Conservation (phyloP, 1,140 invertebrate species). For the Cephus cinctus region DNA sequence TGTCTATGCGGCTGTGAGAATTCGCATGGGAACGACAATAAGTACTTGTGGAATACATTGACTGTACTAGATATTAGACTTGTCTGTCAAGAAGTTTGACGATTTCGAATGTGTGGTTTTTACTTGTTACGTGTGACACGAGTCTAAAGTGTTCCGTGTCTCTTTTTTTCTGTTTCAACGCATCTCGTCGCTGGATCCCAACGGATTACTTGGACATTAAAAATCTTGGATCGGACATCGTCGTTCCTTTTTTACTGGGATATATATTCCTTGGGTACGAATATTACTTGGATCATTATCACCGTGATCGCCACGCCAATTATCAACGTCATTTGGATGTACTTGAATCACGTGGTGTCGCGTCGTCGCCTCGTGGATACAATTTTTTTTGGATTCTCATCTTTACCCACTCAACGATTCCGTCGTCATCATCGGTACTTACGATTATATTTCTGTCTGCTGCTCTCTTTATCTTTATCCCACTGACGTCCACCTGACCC, state of each 20-base stretch:
- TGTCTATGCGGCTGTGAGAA: conserved; percentile 27
- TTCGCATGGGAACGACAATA: neutral
- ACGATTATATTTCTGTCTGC: conserved; percentile 16
- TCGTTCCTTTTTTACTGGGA: too few relatives aligned
- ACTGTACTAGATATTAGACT: conserved; percentile 1
- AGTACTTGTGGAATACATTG: neutral
- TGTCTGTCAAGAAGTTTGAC: too few relatives aligned
- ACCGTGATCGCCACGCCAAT: too few relatives aligned
- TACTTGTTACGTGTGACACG: too few relatives aligned
- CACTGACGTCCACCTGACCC: conserved; percentile 15
- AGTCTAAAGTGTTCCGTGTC: conserved; percentile 40
- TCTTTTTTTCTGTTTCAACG: conserved; percentile 37
- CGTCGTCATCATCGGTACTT: conserved; percentile 28
- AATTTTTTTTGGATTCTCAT: conserved; percentile 22
- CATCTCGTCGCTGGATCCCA: conserved; percentile 3
- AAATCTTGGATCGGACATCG: neutral
- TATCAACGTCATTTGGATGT: too few relatives aligned
- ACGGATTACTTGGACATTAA: too few relatives aligned
- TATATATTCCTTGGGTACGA: too few relatives aligned
- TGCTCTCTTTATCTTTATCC: conserved; percentile 27
- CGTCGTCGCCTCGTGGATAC: neutral
- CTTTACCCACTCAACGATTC: conserved; percentile 26
- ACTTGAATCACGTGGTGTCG: too few relatives aligned
- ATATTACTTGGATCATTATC: too few relatives aligned
- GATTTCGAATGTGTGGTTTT: too few relatives aligned